A percentile compares a stretch with the other conserved stretches of the same genome.
phyloP scores from a whole-genome alignment of 1,140 invertebrate species.

The Lycorma delicatula region DNA sequence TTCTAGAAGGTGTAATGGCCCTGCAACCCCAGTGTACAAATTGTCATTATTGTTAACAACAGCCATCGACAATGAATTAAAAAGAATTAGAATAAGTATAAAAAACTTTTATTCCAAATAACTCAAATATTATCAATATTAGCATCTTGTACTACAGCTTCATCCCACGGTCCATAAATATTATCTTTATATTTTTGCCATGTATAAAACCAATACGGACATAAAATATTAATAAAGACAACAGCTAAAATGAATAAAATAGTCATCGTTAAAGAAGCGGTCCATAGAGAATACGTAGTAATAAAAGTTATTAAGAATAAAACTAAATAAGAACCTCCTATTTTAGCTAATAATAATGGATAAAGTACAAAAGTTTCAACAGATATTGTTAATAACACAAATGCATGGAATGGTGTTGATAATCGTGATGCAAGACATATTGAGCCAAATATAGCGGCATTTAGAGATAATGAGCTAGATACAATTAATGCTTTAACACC shows the following conservation, averaged over 20 bases:
- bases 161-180: conserved; percentile 94
- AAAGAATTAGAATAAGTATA: too few relatives aligned
- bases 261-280: conserved; percentile 47
- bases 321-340: conserved; percentile 39
- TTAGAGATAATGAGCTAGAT: conserved; percentile 75
- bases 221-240: conserved; percentile 59
- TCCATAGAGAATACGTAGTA: conserved; percentile 45
- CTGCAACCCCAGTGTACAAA: too few relatives aligned
- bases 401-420: conserved; percentile 72
- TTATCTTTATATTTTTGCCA: conserved; percentile 85
- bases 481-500: conserved; percentile 69
- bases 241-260: conserved; percentile 51
- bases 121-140: too few relatives aligned
- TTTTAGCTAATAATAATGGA: conserved; percentile 62
- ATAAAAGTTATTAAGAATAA: conserved; percentile 37
- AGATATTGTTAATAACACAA: conserved; percentile 76
- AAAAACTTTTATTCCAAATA: too few relatives aligned
- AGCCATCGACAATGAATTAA: too few relatives aligned
- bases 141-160: conserved; percentile 51
- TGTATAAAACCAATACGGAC: conserved; percentile 68
- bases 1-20: too few relatives aligned
- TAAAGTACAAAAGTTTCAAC: conserved; percentile 82
- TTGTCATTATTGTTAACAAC: too few relatives aligned
- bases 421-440: conserved; percentile 90
- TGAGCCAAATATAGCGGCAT: conserved; percentile 85